A percentile compares a stretch with the other conserved stretches of the same genome.
Evolutionary conservation across 2,888 invertebrate genomes (phyloP).

Genomic region (Carpatolechia fugitivella): DNA sequence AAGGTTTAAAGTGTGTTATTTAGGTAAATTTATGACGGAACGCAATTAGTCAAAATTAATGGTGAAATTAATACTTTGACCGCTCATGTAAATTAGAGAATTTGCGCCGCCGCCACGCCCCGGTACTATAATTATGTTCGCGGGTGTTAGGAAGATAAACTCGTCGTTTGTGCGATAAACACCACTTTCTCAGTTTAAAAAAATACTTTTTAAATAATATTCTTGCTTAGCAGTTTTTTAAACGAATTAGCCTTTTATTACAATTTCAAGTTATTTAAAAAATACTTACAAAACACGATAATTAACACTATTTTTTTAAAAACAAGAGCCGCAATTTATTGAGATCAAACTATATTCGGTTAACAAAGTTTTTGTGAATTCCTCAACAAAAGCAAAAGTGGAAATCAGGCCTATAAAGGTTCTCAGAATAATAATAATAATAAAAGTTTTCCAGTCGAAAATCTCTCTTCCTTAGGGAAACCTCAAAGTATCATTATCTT

Average conservation of each 20-base stretch:
- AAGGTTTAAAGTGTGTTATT: slow-evolving; percentile 69
- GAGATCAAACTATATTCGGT: not conserved
- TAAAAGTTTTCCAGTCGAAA: slow-evolving; percentile 34
- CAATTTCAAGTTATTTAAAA: too few species aligned
- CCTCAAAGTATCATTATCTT: slow-evolving; percentile 28
- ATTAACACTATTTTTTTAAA: too few species aligned
- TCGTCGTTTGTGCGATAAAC: not conserved
- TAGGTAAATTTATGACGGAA: slow-evolving; percentile 60
- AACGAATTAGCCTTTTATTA: too few species aligned
- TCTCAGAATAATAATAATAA: slow-evolving; percentile 20
- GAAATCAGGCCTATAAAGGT: not conserved
- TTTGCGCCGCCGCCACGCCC: slow-evolving; percentile 34
- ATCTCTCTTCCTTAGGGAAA: slow-evolving; percentile 32
- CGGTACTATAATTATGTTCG: slow-evolving; percentile 7
- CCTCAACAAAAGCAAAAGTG: not conserved
- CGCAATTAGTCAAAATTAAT: slow-evolving; percentile 76
- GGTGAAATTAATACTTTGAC: slow-evolving; percentile 77
- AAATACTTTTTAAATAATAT: too few species aligned
- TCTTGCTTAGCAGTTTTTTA: too few species aligned
- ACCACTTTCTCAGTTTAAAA: not conserved
- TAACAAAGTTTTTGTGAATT: not conserved
- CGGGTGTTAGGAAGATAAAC: slow-evolving; percentile 4
- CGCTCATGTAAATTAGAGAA: slow-evolving; percentile 70
- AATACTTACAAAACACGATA: too few species aligned
- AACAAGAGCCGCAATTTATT: too few species aligned